Evolutionary conservation across 2,888 invertebrate species (phyloP).

Genomic region (Cryptocephalus moraei): DNA sequence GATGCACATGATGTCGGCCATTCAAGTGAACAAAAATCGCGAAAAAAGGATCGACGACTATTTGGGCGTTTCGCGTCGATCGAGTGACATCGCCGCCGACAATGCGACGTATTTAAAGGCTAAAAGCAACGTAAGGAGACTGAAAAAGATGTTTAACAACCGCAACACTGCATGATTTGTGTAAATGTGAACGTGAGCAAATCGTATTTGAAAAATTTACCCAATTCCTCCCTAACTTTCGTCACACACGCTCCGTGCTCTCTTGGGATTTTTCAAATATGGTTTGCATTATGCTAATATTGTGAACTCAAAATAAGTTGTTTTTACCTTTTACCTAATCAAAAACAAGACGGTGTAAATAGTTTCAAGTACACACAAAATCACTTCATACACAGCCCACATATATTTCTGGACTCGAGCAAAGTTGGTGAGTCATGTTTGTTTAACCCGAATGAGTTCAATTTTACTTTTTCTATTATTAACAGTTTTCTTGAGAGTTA

Average conservation of each 20-base stretch:
- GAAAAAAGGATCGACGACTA: constrained; percentile 29
- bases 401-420: constrained; percentile 18
- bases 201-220: constrained; percentile 12
- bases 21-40: constrained; percentile 32
- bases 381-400: constrained; percentile 7
- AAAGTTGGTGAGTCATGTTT: constrained; percentile 16
- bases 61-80: constrained; percentile 23
- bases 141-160: constrained; percentile 24
- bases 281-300: too few relatives aligned
- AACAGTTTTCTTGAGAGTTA: too few relatives aligned
- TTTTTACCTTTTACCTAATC: too few relatives aligned
- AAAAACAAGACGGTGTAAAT: too few relatives aligned
- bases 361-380: too few relatives aligned
- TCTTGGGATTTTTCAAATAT: too few relatives aligned
- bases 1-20: constrained; percentile 60
- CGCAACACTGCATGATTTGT: constrained; percentile 25
- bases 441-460: too few relatives aligned
- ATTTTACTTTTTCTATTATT: too few relatives aligned
- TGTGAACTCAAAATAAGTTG: too few relatives aligned
- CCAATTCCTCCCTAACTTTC: too few relatives aligned
- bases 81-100: constrained; percentile 17
- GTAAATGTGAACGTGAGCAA: constrained; percentile 7
- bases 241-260: too few relatives aligned
- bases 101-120: constrained; percentile 21
- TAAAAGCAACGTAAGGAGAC: constrained; percentile 27